These are phyloP conservation scores for Oenanthe oenanthe DNA, from an alignment of 2,113 vertebrate genomes.

Conservation along the genomic window DNA sequence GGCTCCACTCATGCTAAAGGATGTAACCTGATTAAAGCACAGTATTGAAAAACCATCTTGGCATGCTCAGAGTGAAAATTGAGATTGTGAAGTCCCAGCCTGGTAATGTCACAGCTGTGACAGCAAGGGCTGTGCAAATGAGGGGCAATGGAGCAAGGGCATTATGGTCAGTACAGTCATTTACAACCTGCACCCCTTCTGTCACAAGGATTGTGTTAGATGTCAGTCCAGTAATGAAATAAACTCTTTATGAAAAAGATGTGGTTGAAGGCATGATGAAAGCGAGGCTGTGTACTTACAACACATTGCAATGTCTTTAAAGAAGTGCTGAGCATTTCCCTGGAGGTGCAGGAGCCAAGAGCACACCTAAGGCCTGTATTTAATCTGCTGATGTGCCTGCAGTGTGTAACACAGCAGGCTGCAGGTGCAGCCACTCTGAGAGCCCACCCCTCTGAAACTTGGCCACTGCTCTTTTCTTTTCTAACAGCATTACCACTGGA, in stretches of 20 bases:
- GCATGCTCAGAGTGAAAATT: neutral
- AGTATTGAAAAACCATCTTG: constrained; percentile 8
- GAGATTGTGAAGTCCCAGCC: neutral
- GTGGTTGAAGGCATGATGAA: neutral
- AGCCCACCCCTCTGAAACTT: neutral
- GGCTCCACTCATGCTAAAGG: neutral
- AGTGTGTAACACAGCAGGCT: neutral
- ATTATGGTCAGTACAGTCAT: neutral
- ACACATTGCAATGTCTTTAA: constrained; percentile 6
- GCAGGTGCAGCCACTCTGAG: constrained; percentile 16
- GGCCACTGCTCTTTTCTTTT: neutral
- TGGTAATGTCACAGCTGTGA: constrained; percentile 22
- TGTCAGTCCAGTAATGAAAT: neutral
- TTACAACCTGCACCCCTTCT: neutral
- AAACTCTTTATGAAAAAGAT: neutral
- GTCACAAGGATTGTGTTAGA: neutral
- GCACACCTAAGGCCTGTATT: neutral
- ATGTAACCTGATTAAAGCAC: neutral
- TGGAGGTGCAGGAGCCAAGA: neutral
- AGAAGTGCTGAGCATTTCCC: neutral
- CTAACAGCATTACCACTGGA: neutral
- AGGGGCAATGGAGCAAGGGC: constrained; percentile 18
- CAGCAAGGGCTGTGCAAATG: neutral
- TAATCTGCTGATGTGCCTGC: neutral
- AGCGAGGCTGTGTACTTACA: neutral